A percentile compares a stretch with the other conserved stretches of the same genome.
Evolutionary conservation across 2,888 invertebrate genomes (phyloP).

Genomic region (Platypus cylindrus): DNA sequence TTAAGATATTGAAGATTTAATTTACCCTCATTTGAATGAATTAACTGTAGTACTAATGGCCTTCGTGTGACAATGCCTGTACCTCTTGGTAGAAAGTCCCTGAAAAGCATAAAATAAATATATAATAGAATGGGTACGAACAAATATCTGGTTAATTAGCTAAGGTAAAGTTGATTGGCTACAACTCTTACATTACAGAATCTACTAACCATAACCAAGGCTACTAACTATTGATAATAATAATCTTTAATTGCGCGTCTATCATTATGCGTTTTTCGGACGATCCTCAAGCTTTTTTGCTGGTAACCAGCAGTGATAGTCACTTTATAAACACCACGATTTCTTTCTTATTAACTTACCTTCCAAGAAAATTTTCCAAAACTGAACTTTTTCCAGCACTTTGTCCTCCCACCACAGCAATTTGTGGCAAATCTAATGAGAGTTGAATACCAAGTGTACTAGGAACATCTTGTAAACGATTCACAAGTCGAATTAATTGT

Average conservation of each 20-base stretch:
- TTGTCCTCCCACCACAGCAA: slow-evolving; percentile 99
- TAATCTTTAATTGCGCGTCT: too few species aligned
- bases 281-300: too few species aligned
- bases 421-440: slow-evolving; percentile 98
- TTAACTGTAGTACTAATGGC: slow-evolving; percentile 86
- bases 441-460: slow-evolving; percentile 94
- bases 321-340: too few species aligned
- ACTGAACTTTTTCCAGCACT: slow-evolving; percentile 99
- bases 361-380: slow-evolving; percentile 99
- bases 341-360: slow-evolving; percentile 42
- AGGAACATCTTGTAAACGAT: slow-evolving; percentile 99
- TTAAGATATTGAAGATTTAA: background rate
- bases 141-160: too few species aligned
- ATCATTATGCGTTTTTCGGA: too few species aligned
- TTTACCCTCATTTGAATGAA: slow-evolving; percentile 67
- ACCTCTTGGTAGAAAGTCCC: slow-evolving; percentile 90
- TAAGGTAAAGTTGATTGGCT: too few species aligned
- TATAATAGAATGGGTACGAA: too few species aligned
- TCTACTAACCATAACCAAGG: too few species aligned
- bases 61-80: slow-evolving; percentile 95
- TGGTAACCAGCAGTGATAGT: too few species aligned
- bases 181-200: too few species aligned
- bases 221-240: too few species aligned
- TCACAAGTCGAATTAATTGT: slow-evolving; percentile 96
- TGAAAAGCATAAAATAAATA: slow-evolving; percentile 47